These are phyloP conservation scores for Diorhabda sublineata DNA, from an alignment of 1,140 invertebrate species.

Conservation along the genomic window DNA sequence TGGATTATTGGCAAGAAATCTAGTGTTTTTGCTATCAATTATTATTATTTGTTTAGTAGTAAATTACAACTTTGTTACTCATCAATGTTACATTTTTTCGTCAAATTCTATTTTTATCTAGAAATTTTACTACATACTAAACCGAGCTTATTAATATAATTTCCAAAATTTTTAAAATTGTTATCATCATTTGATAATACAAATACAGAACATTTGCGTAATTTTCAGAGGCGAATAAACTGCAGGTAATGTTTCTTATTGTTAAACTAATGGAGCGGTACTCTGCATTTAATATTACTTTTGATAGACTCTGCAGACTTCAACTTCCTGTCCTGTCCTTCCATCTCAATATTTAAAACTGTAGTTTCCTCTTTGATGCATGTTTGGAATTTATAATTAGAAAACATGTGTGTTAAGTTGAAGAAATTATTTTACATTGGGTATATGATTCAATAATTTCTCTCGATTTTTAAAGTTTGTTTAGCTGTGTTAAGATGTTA, in stretches of 20 bases:
- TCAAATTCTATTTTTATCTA: not conserved
- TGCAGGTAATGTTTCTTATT: not conserved
- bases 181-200: too few species aligned
- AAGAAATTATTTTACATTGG: constrained; percentile 7
- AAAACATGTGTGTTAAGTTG: constrained; percentile 21
- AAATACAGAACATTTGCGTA: too few species aligned
- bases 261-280: not conserved
- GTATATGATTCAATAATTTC: constrained; percentile 7
- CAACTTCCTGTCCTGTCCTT: constrained; percentile 35
- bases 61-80: not conserved
- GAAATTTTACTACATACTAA: too few species aligned
- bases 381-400: constrained; percentile 38
- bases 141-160: too few species aligned
- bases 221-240: too few species aligned
- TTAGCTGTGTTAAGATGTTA: not conserved
- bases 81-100: not conserved
- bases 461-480: not conserved
- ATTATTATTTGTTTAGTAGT: not conserved
- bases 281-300: constrained; percentile 23
- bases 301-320: constrained; percentile 28
- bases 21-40: constrained; percentile 12
- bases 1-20: constrained; percentile 11
- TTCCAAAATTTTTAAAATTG: too few species aligned
- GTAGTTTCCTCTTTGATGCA: constrained; percentile 33
- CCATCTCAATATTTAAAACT: constrained; percentile 33